These are phyloP conservation scores for Paradisaea rubra DNA, from an alignment of 2,113 vertebrate genomes.

Conservation along the genomic window DNA sequence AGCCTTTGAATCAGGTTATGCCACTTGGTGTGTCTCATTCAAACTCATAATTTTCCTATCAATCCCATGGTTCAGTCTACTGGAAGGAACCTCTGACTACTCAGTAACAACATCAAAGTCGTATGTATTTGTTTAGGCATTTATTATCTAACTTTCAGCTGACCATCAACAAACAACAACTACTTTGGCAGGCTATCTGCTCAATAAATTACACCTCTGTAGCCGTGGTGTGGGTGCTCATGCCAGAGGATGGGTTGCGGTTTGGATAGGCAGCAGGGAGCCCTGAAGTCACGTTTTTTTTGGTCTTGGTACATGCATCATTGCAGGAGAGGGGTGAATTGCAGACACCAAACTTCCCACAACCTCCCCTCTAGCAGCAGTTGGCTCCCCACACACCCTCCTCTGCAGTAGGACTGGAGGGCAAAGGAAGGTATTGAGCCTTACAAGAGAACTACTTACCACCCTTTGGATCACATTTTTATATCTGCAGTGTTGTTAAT, in stretches of 20 bases:
- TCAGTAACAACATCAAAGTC: neutral
- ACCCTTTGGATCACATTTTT: neutral
- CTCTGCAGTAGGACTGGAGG: neutral
- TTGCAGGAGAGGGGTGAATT: neutral
- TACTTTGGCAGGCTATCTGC: rapidly evolving
- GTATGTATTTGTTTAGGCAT: neutral
- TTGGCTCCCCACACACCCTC: neutral
- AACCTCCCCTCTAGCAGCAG: neutral
- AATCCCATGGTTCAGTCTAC: neutral
- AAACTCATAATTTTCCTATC: neutral
- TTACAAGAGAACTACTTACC: neutral
- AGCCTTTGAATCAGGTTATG: neutral
- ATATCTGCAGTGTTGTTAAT: neutral
- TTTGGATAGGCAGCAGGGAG: neutral
- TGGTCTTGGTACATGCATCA: neutral
- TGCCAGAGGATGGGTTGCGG: neutral
- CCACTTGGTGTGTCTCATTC: neutral
- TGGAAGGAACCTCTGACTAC: neutral
- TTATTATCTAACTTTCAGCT: neutral
- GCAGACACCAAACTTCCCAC: neutral
- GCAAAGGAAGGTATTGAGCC: neutral
- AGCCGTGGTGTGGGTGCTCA: neutral
- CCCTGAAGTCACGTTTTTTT: neutral
- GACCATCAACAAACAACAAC: neutral
- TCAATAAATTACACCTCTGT: neutral